phyloP scores from a whole-genome alignment of 2,888 invertebrate genomes.

The Tenthredo scrophulariae region DNA sequence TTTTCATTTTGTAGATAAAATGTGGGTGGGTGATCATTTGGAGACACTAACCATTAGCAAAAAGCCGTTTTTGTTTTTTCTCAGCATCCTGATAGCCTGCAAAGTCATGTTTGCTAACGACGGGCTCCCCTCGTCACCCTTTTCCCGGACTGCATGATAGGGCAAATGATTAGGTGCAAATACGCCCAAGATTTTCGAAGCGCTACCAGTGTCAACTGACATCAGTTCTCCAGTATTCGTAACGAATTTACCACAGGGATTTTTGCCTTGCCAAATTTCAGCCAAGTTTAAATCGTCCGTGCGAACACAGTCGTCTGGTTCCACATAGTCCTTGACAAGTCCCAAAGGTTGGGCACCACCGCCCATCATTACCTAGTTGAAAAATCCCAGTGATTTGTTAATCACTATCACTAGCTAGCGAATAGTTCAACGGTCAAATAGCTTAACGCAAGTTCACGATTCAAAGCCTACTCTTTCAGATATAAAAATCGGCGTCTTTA shows the following conservation, averaged over 20 bases:
- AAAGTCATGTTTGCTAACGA: conserved; percentile 82
- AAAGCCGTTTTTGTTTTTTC: conserved; percentile 79
- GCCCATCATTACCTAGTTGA: conserved; percentile 81
- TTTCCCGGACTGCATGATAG: conserved; percentile 79
- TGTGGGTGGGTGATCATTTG: neutral
- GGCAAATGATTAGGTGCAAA: conserved; percentile 82
- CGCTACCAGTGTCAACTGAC: conserved; percentile 74
- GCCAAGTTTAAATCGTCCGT: conserved; percentile 81
- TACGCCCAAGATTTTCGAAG: conserved; percentile 80
- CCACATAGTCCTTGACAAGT: conserved; percentile 64
- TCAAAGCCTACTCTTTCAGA: neutral
- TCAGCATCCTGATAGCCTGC: conserved; percentile 80
- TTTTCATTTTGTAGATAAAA: neutral
- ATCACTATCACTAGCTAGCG: neutral
- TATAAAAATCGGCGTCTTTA: neutral
- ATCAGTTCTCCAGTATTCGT: conserved; percentile 76
- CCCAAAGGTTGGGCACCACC: conserved; percentile 82
- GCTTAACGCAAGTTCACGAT: neutral
- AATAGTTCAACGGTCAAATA: neutral
- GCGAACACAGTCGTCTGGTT: conserved; percentile 77
- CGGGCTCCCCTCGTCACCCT: conserved; percentile 77
- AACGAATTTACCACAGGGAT: conserved; percentile 75
- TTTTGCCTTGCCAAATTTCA: conserved; percentile 79
- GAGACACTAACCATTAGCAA: conserved; percentile 79
- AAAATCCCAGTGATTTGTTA: neutral